Conservation (phyloP, 2,888 invertebrate species). For the Meiosimyza platycephala region DNA sequence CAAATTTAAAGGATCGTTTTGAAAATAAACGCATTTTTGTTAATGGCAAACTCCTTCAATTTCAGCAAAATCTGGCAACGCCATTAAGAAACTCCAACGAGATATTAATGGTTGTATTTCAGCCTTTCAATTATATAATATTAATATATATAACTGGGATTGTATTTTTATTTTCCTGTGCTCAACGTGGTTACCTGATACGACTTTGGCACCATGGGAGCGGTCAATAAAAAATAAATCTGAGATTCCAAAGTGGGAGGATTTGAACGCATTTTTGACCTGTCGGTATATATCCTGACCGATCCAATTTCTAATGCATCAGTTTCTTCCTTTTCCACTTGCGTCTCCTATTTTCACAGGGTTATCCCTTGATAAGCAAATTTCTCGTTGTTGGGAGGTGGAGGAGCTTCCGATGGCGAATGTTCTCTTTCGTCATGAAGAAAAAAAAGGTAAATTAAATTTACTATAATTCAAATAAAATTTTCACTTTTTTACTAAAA, state of each 20-base stretch:
- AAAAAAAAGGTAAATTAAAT: too few species aligned
- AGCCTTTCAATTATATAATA: not conserved
- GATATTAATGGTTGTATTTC: slow-evolving; percentile 2
- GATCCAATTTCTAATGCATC: slow-evolving; percentile 22
- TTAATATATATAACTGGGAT: not conserved
- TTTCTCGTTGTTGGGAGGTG: not conserved
- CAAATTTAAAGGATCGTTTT: too few species aligned
- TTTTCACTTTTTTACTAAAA: too few species aligned
- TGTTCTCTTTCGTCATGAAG: too few species aligned
- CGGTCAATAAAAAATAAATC: slow-evolving; percentile 26
- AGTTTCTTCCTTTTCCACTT: not conserved
- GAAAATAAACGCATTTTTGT: slow-evolving; percentile 24
- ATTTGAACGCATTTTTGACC: slow-evolving; percentile 32
- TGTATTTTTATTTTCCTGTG: slow-evolving; percentile 30
- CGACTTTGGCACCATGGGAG: slow-evolving; percentile 32
- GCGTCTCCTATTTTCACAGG: slow-evolving; percentile 15
- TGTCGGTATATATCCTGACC: slow-evolving; percentile 36
- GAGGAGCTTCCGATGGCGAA: not conserved
- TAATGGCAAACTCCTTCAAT: slow-evolving; percentile 22
- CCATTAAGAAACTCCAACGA: slow-evolving; percentile 3
- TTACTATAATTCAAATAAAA: too few species aligned
- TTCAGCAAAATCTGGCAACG: not conserved
- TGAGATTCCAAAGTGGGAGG: slow-evolving; percentile 32
- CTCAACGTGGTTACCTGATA: slow-evolving; percentile 29
- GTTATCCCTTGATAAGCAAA: not conserved